Conservation (phyloP, 2,888 invertebrate genomes). For the Limnephilus lunatus region DNA sequence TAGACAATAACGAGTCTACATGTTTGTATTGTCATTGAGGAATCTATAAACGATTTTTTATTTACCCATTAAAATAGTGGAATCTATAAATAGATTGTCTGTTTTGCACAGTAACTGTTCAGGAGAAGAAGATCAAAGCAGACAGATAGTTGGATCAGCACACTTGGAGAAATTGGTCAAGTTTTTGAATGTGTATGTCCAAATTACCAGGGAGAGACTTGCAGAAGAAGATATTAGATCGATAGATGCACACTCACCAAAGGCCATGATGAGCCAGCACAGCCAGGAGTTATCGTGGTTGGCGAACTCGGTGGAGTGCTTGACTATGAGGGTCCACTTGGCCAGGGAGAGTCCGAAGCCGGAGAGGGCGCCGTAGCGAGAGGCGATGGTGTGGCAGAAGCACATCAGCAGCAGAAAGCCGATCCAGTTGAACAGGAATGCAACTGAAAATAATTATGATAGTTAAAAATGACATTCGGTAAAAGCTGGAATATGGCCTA, state of each 20-base stretch:
- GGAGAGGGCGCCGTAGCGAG: constrained; percentile 93
- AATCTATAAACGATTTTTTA: too few relatives aligned
- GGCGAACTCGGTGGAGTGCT: constrained; percentile 91
- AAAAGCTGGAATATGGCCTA: too few relatives aligned
- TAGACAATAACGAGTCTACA: too few relatives aligned
- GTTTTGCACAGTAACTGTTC: too few relatives aligned
- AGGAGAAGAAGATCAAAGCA: too few relatives aligned
- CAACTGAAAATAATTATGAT: constrained; percentile 79
- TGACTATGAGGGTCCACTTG: constrained; percentile 96
- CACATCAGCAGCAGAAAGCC: constrained; percentile 95
- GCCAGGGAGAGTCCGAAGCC: constrained; percentile 95
- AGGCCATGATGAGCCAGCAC: constrained; percentile 95
- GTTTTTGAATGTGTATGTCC: constrained; percentile 95
- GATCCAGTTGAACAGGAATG: constrained; percentile 97
- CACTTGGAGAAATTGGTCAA: constrained; percentile 83
- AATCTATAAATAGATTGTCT: too few relatives aligned
- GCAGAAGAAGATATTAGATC: constrained; percentile 70
- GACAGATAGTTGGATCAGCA: neutral
- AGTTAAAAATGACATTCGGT: neutral
- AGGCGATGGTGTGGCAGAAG: constrained; percentile 95
- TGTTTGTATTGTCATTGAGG: too few relatives aligned
- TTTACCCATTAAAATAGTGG: too few relatives aligned
- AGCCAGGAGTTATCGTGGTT: constrained; percentile 93
- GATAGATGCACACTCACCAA: constrained; percentile 79
- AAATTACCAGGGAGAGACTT: constrained; percentile 96